Conservation (phyloP, 2,113 vertebrate genomes). For the Phycodurus eques region DNA sequence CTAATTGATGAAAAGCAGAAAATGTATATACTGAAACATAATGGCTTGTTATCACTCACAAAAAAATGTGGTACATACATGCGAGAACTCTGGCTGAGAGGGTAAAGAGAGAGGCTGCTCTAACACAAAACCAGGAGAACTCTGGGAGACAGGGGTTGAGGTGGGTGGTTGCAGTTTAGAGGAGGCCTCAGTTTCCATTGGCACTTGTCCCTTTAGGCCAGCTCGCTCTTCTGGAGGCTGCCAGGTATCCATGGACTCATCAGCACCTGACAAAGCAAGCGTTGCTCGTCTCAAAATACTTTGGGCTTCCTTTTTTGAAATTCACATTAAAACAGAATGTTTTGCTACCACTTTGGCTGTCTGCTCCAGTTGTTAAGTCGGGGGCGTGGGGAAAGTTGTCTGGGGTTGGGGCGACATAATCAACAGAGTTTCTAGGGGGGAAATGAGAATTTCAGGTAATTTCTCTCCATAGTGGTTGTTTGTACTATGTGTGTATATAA, state of each 20-base stretch:
- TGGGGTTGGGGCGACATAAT: slow-evolving; percentile 74
- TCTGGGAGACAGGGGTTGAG: slow-evolving; percentile 83
- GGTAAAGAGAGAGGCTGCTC: slow-evolving; percentile 77
- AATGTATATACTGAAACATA: no score
- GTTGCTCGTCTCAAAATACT: background rate
- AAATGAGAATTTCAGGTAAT: background rate
- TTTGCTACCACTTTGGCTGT: slow-evolving; percentile 70
- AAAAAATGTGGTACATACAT: slow-evolving; percentile 72
- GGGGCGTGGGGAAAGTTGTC: slow-evolving; percentile 75
- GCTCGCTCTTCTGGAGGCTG: slow-evolving; percentile 52
- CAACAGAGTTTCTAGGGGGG: slow-evolving; percentile 78
- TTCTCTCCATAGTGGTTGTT: background rate
- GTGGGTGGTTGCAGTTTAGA: slow-evolving; percentile 65
- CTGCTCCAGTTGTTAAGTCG: slow-evolving; percentile 84
- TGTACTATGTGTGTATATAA: background rate
- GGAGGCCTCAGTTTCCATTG: slow-evolving; percentile 54
- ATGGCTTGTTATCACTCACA: no score
- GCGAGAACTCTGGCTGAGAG: slow-evolving; percentile 90
- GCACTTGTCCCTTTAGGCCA: slow-evolving; percentile 52
- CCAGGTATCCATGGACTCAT: slow-evolving; percentile 76
- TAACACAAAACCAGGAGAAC: slow-evolving; percentile 70
- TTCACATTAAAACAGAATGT: background rate
- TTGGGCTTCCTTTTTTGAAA: background rate
- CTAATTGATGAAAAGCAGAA: no score
- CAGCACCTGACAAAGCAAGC: slow-evolving; percentile 43